phyloP scores from a whole-genome alignment of 2,888 invertebrate genomes.

The Bhutanitis thaidina region DNA sequence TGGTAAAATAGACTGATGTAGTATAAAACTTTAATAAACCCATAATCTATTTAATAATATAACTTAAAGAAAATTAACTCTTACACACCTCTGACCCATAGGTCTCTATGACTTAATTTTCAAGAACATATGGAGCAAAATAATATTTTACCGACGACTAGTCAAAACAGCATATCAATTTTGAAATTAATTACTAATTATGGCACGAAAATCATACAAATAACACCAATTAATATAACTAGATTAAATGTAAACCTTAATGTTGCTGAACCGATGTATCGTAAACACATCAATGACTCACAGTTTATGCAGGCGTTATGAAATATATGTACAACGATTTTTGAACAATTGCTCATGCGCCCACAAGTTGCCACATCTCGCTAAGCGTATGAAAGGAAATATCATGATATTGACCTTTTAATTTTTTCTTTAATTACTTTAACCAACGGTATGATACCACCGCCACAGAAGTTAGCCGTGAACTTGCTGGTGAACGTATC shows the following conservation, averaged over 20 bases:
- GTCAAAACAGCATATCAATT: no score
- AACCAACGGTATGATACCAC: slow-evolving; percentile 18
- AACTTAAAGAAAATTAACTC: no score
- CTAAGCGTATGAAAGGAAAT: slow-evolving; percentile 19
- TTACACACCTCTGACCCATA: no score
- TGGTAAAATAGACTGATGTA: no score
- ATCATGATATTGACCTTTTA: slow-evolving; percentile 36
- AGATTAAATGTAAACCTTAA: no score
- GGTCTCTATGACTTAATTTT: no score
- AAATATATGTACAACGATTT: slow-evolving; percentile 13
- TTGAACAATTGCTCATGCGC: slow-evolving; percentile 19
- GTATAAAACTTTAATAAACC: no score
- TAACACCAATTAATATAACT: neutral
- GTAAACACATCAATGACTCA: slow-evolving; percentile 10
- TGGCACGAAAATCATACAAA: neutral
- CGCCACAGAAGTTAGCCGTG: slow-evolving; percentile 41
- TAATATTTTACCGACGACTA: no score
- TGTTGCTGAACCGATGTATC: neutral
- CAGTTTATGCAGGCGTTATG: slow-evolving; percentile 9
- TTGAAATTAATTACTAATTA: no score
- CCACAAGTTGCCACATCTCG: slow-evolving; percentile 19
- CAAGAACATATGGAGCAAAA: no score
- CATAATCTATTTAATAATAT: no score
- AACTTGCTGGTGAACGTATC: slow-evolving; percentile 60
- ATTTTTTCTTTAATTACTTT: slow-evolving; percentile 21